Evolutionary conservation across 2,797 vertebrate species (phyloP), one percentile per base, ranked within the genome.

Genomic region (Eremophila alpestris): DNA sequence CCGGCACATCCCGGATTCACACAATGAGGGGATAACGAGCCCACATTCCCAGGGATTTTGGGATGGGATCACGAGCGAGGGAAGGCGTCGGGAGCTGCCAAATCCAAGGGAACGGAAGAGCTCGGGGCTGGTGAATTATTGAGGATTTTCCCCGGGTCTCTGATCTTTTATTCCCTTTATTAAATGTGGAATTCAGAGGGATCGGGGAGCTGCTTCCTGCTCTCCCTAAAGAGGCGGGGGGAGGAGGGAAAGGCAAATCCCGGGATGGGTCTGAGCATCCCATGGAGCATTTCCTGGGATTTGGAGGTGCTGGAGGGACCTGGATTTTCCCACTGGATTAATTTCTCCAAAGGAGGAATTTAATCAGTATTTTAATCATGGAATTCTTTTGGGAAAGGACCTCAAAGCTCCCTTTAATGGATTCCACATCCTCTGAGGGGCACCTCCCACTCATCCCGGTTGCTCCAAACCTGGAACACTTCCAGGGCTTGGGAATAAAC

Each of bases 91-190:
- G 69, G 90, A 90, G 90, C 93, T 79, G 94, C 69, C 0, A 54
- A 49, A 87, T 85, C 89, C 68, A 49, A 87, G 74, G 83, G 36
- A 92, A 90, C 12, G 93, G 73, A 94, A 59, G 65, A 60, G 20
- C 85, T 56, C n/a, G 8, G 20, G 21, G 59, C 10, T 3, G 67
- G 38, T 96, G 94, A 95, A 96, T 96, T 94, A 90, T 96, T 95
- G 22, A 95, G 87, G 74, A 60, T 38, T 58, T 58, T 51, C 4
- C 65, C 38, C 3, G 16, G 34, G 1, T 82, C 89, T 74, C 90
- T 95, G 92, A 92, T 96, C 87, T 87, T 95, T 94, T 95, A 94
- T 96, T 96, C 96, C 92, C 85, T 96, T 93, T 90, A 93, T 96
- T 90, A 93, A 91, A 92, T 13, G 86, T 2, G 29, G 92, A 86